Base-by-base conservation (phyloP, 2,888 invertebrate species). In the Drosophila tanythrix region DNA sequence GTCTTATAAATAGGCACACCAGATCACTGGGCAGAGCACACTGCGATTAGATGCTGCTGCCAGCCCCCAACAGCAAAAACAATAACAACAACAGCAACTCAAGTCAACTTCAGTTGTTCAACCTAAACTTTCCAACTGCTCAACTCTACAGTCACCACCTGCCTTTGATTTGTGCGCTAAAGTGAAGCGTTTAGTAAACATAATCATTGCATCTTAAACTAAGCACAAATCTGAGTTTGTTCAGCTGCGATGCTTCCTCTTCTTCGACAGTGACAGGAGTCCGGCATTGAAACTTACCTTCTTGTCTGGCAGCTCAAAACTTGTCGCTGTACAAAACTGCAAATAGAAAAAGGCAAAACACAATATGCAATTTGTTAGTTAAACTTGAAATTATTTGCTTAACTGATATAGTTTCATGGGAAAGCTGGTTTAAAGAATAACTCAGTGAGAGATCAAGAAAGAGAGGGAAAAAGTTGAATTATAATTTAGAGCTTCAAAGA, bases 1-100 rank as follows among this genome's bases (percentile, higher is more conserved):
- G 56, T 55, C 76, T 82, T 84, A 84, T 86, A 84, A 87, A 84
- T 87, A 84, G 78, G 80, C 70, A 43, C 53, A 51, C 50, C 56
- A 52, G 36, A 27, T 36, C 48, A 59, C 35, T 48, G 31, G 29
- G 38, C 33, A 33, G 40, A 60, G 43, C 52, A 46, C 43, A 40
- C 60, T 29, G 58, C 68, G 67, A 72, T 72, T 62, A 67, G 67
- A 74, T 51, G 70, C 56, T 21, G 50, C 31, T 38, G 53, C 56
- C 51, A 66, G 69, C 56, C 60, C 36, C 48, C 52, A 60, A 40
- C 25, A 27, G 33, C 65, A 46, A 46, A 46, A 38, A 38, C 36
- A 38, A 27, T 27, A 38, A 15, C 35, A 46, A 46, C 46, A 46
- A 18, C 63, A 51, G 10, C 61, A 31, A 11, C 18, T 60, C 21